Conservation (phyloP, 2,888 invertebrate genomes). For the Melanostoma mellinum region DNA sequence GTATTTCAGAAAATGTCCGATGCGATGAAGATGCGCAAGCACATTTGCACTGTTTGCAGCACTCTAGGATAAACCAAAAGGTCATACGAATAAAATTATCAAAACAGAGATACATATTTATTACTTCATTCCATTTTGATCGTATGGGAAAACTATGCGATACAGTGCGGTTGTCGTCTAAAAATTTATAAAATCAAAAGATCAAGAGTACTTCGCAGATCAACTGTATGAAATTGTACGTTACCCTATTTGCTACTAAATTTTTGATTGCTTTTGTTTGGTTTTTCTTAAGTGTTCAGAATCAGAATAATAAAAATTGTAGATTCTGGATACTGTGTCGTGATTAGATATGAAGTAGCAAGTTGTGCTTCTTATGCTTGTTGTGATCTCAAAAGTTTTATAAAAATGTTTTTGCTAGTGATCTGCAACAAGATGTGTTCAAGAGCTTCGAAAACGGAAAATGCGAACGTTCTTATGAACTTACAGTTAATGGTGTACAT, state of each 20-base stretch:
- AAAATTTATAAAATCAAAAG: constrained; percentile 4
- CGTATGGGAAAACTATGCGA: constrained; percentile 42
- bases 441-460: too few relatives aligned
- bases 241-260: not conserved
- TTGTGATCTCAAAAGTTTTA: too few relatives aligned
- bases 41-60: constrained; percentile 48
- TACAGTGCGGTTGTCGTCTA: not conserved
- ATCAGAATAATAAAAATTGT: too few relatives aligned
- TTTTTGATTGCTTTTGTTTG: too few relatives aligned
- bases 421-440: too few relatives aligned
- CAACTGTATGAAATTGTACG: not conserved
- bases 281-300: too few relatives aligned
- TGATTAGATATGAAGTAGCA: too few relatives aligned
- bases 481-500: too few relatives aligned
- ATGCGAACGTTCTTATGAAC: too few relatives aligned
- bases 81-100: constrained; percentile 73
- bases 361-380: too few relatives aligned
- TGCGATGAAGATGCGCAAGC: constrained; percentile 61
- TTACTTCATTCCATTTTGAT: constrained; percentile 69
- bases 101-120: constrained; percentile 64
- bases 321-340: too few relatives aligned
- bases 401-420: too few relatives aligned
- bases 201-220: not conserved
- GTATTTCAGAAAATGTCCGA: constrained; percentile 57
- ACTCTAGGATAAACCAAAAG: constrained; percentile 57